Percentiles rank a stretch among this genome's conserved stretches.
Conservation (phyloP, 2,888 invertebrate species). For the Matsumyia berberina region DNA sequence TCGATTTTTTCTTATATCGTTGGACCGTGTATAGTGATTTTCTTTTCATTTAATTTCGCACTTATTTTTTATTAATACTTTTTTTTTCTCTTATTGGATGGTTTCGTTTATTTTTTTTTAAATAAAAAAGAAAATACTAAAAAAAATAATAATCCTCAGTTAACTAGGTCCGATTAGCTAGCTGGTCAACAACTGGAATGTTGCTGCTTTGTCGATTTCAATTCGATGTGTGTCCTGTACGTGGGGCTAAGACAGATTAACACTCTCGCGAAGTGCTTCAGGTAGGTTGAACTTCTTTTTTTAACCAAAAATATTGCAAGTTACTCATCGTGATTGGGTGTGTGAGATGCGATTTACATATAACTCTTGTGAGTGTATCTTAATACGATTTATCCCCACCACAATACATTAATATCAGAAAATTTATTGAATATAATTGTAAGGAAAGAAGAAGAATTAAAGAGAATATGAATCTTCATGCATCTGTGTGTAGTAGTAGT, state of each 20-base stretch:
- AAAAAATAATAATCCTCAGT: constrained; percentile 70
- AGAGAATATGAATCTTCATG: constrained; percentile 14
- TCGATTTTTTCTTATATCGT: constrained; percentile 54
- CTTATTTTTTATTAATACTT: constrained; percentile 59
- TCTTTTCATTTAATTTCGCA: constrained; percentile 59
- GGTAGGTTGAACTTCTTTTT: constrained; percentile 60
- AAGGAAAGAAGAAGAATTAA: constrained; percentile 41
- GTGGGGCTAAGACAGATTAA: constrained; percentile 71
- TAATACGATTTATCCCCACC: constrained; percentile 57
- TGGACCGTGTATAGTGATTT: constrained; percentile 49
- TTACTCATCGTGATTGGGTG: constrained; percentile 62
- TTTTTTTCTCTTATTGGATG: constrained; percentile 9
- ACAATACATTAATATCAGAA: constrained; percentile 67
- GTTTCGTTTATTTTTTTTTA: constrained; percentile 43
- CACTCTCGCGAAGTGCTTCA: constrained; percentile 69
- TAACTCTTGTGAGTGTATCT: constrained; percentile 10
- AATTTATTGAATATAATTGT: constrained; percentile 71
- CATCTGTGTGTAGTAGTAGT: constrained; percentile 44
- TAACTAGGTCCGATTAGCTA: constrained; percentile 80
- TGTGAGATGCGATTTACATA: background rate
- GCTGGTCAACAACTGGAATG: constrained; percentile 84
- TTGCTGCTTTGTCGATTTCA: constrained; percentile 77
- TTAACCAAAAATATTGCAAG: constrained; percentile 69
- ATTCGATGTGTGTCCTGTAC: constrained; percentile 71
- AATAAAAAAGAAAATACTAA: constrained; percentile 37